A percentile compares a stretch with the other conserved stretches of the same genome.
These are phyloP conservation scores for Drosophila ironensis DNA, from an alignment of 1,140 invertebrate genomes.

Conservation along the genomic window DNA sequence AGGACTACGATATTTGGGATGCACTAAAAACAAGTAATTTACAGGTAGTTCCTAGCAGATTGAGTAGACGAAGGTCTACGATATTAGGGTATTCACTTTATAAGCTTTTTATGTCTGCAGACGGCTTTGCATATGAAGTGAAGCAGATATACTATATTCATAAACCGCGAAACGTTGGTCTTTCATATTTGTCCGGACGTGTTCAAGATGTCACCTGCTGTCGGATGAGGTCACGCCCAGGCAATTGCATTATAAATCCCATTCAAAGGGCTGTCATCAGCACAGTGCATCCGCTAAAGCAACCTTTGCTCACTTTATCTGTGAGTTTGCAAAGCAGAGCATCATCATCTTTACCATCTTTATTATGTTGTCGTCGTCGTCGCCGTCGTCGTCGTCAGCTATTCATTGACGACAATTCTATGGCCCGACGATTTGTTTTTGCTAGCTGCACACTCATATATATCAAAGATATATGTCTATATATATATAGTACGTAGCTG, in stretches of 20 bases:
- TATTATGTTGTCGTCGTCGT: conserved; percentile 15
- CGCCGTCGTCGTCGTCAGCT: too few species aligned
- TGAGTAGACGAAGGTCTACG: too few species aligned
- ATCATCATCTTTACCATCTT: conserved; percentile 6
- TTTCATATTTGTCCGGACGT: conserved; percentile 18
- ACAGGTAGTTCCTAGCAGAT: too few species aligned
- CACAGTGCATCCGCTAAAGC: neutral
- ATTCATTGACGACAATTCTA: conserved; percentile 73
- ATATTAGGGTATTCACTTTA: too few species aligned
- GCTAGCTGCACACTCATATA: conserved; percentile 16
- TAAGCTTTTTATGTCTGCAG: too few species aligned
- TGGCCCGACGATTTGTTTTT: conserved; percentile 42
- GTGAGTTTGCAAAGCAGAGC: conserved; percentile 3
- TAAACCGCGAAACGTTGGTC: neutral
- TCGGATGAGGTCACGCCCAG: conserved; percentile 41
- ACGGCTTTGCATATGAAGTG: conserved; percentile 18
- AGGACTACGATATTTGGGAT: too few species aligned
- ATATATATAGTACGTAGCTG: neutral
- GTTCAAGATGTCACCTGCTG: conserved; percentile 39
- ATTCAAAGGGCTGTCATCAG: conserved; percentile 37
- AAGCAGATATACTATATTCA: too few species aligned
- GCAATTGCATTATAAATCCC: conserved; percentile 38
- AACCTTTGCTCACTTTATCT: conserved; percentile 16
- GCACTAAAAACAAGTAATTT: too few species aligned
- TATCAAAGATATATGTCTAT: conserved; percentile 5